Base-by-base conservation (phyloP, 2,797 vertebrate species). In the Neopelma chrysocephalum region DNA sequence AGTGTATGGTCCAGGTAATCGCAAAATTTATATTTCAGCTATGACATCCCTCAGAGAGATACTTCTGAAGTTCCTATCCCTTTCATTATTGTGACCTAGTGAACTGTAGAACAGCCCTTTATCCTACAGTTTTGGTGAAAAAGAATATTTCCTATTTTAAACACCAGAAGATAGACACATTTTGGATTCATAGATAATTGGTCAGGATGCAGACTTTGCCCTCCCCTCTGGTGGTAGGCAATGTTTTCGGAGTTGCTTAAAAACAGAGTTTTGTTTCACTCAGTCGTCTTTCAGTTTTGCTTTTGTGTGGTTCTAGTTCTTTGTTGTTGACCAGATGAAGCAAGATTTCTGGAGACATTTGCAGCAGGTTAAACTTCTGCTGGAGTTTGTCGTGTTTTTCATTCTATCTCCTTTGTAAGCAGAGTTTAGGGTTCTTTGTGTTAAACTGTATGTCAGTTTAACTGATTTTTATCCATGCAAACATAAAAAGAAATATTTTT, bases 141-240 rank as follows among this genome's bases (percentile, higher is more conserved):
- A 40, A 31, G 56, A 60, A 56, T 36, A 50, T 82, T 11, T 93
- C 9, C 6, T 21, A 5, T 75, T 85, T 82, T 58, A 42, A 90
- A 66, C 9, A 8, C 15, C 25, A 20, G 43, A 57, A 87, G 32
- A 50, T 15, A 32, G 36, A 42, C 2, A 15, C 73, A 82, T 64
- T n/a, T 51, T 47, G 12, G 12, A 48, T 82, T 66, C 0, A 0
- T 31, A 38, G 36, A 18, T 15, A 38, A 3, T 17, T 3, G 2
- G 25, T 42, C 26, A 57, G 31, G 16, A 56, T 40, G 21, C 15
- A 82, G 71, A 48, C 68, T 90, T 78, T 40, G 38, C n/a, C 48
- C 22, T 89, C 40, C 40, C 40, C 38, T 72, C 21, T 61, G 31
- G 34, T 58, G 29, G 50, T 65, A 82, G 43, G 31, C 36, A 26